Percentiles rank a stretch among this genome's conserved stretches.
Evolutionary conservation across 2,888 invertebrate genomes (phyloP).

Genomic region (Tromatobia lineatoria): DNA sequence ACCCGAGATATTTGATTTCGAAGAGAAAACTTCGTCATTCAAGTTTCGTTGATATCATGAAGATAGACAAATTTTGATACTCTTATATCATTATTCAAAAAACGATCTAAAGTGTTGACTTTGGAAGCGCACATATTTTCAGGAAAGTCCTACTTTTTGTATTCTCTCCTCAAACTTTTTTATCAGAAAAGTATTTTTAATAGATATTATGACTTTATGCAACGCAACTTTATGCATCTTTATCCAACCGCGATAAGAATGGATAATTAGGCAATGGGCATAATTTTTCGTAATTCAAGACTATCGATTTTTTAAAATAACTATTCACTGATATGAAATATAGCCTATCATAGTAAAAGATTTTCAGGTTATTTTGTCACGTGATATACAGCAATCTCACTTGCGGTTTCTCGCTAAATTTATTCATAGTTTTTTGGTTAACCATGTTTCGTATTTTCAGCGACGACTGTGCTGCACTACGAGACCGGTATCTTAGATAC

Average conservation of each 20-base stretch:
- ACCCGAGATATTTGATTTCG: too few relatives aligned
- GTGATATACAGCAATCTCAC: slow-evolving; percentile 77
- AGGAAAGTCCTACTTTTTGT: too few relatives aligned
- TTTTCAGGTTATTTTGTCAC: slow-evolving; percentile 39
- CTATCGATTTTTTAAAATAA: not conserved
- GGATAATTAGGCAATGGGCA: not conserved
- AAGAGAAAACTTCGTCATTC: too few relatives aligned
- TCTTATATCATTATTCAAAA: too few relatives aligned
- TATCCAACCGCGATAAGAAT: not conserved
- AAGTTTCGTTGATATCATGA: too few relatives aligned
- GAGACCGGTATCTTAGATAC: slow-evolving; percentile 11
- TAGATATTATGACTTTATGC: not conserved
- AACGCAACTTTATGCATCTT: not conserved
- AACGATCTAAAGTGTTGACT: too few relatives aligned
- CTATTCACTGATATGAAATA: not conserved
- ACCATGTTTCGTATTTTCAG: slow-evolving; percentile 82
- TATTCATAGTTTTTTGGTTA: slow-evolving; percentile 83
- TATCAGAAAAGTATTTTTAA: too few relatives aligned
- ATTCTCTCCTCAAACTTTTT: too few relatives aligned
- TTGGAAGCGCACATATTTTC: too few relatives aligned
- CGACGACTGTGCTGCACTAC: slow-evolving; percentile 63
- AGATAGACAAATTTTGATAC: too few relatives aligned
- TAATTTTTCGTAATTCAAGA: not conserved
- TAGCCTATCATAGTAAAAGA: not conserved
- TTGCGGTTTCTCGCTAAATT: slow-evolving; percentile 79